A percentile compares a stretch with the other conserved stretches of the same genome.
These are phyloP conservation scores for Taeniopygia guttata DNA, from an alignment of 2,797 vertebrate species.

Conservation along the genomic window DNA sequence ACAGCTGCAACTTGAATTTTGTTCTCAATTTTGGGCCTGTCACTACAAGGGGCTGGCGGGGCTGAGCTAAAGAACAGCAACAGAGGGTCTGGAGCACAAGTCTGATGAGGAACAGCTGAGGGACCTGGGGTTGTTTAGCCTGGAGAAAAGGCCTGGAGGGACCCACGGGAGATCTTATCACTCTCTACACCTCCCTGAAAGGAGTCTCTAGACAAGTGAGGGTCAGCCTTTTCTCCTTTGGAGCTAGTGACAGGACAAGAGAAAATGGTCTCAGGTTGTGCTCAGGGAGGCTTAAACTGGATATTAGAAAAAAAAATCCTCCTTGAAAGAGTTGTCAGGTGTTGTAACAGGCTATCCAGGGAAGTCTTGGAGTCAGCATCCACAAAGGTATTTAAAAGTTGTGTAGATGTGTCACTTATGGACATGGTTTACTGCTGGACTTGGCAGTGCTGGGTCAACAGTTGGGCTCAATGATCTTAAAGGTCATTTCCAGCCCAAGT, in stretches of 20 bases:
- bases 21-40: not conserved
- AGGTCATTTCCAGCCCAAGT: not conserved
- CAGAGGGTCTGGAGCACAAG: not conserved
- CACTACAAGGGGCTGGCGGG: no score
- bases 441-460: not conserved
- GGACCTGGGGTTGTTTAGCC: not conserved
- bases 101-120: not conserved
- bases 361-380: not conserved
- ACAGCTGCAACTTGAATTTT: not conserved
- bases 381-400: not conserved
- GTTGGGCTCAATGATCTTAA: not conserved
- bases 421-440: not conserved
- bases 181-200: not conserved
- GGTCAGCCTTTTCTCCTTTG: rapidly evolving
- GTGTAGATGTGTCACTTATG: not conserved
- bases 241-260: not conserved
- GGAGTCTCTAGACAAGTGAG: no score
- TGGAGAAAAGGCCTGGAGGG: not conserved
- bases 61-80: not conserved
- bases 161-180: rapidly evolving
- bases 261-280: not conserved
- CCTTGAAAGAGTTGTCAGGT: not conserved
- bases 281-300: not conserved
- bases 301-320: not conserved
- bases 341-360: not conserved